A percentile compares a stretch with the other conserved stretches of the same genome.
Evolutionary conservation across 2,797 vertebrate genomes (phyloP).

Genomic region (Melanotaenia maccullochi): DNA sequence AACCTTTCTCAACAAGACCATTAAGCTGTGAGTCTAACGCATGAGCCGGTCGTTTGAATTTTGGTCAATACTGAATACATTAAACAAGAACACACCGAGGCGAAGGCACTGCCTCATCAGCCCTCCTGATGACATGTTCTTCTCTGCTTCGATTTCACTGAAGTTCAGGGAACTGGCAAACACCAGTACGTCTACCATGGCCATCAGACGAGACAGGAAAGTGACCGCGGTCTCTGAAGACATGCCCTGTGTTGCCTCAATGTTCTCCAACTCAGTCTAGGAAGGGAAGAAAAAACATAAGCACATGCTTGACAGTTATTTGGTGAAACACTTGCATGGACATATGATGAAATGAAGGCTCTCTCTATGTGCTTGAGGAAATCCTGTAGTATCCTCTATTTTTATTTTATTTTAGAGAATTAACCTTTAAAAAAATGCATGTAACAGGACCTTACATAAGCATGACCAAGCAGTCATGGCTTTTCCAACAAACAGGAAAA

Average conservation of each 20-base stretch:
- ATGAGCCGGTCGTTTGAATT: not conserved
- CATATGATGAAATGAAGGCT: slow-evolving; percentile 13
- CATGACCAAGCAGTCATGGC: slow-evolving; percentile 35
- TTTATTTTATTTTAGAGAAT: not conserved
- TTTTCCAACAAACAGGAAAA: slow-evolving; percentile 43
- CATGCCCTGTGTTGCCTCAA: slow-evolving; percentile 99
- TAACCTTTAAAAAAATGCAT: not conserved
- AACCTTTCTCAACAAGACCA: not conserved
- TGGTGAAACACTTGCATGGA: slow-evolving; percentile 6
- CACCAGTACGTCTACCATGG: slow-evolving; percentile 98
- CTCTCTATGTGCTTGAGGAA: slow-evolving; percentile 14
- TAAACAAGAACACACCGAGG: slow-evolving; percentile 83
- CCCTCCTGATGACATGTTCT: slow-evolving; percentile 99
- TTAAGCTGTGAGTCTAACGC: not conserved
- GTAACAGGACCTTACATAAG: slow-evolving; percentile 17
- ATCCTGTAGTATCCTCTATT: not conserved
- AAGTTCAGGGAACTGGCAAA: slow-evolving; percentile 99
- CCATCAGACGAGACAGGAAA: slow-evolving; percentile 98
- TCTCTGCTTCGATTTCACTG: slow-evolving; percentile 99
- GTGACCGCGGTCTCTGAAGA: slow-evolving; percentile 98
- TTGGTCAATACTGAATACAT: slow-evolving; percentile 15
- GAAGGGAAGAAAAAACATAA: slow-evolving; percentile 8
- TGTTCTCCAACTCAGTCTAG: slow-evolving; percentile 97
- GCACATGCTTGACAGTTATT: slow-evolving; percentile 51
- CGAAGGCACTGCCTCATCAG: slow-evolving; percentile 97